phyloP scores from a whole-genome alignment of 2,113 vertebrate genomes.

The Sander lucioperca region DNA sequence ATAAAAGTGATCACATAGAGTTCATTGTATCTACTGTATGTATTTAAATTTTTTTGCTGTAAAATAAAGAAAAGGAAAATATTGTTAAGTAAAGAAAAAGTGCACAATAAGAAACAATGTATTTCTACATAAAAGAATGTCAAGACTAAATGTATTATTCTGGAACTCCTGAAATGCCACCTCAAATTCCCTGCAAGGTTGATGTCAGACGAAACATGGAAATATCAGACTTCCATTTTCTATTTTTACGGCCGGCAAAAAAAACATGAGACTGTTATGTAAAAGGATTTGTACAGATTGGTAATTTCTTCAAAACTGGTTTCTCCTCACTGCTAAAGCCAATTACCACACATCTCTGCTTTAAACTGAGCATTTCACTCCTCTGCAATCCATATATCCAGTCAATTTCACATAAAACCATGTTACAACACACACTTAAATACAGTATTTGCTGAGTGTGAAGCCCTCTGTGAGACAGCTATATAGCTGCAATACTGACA shows the following conservation, averaged over 20 bases:
- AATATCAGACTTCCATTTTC: constrained; percentile 20
- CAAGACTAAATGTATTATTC: background rate
- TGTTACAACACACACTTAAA: background rate
- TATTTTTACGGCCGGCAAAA: constrained; percentile 13
- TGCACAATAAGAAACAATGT: background rate
- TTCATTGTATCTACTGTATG: background rate
- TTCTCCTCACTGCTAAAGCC: constrained; percentile 22
- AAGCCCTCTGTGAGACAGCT: constrained; percentile 51
- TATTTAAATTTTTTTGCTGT: background rate
- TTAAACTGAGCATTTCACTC: constrained; percentile 7
- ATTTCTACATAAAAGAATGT: background rate
- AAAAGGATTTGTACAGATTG: constrained; percentile 50
- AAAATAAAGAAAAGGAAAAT: background rate
- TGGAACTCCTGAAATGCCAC: constrained; percentile 18
- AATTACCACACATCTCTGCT: background rate
- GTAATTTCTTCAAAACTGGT: constrained; percentile 25
- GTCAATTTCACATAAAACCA: background rate
- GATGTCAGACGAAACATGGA: constrained; percentile 23
- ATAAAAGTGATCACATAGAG: background rate
- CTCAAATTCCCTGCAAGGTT: constrained; percentile 29
- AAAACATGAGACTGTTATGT: constrained; percentile 32
- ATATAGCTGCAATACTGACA: constrained; percentile 61
- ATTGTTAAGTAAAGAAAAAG: background rate
- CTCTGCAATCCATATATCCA: constrained; percentile 13
- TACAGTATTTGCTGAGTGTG: constrained; percentile 36